Percentiles rank a stretch among this genome's conserved stretches.
Conservation (phyloP, 2,113 vertebrate species). For the Cisticola juncidis region DNA sequence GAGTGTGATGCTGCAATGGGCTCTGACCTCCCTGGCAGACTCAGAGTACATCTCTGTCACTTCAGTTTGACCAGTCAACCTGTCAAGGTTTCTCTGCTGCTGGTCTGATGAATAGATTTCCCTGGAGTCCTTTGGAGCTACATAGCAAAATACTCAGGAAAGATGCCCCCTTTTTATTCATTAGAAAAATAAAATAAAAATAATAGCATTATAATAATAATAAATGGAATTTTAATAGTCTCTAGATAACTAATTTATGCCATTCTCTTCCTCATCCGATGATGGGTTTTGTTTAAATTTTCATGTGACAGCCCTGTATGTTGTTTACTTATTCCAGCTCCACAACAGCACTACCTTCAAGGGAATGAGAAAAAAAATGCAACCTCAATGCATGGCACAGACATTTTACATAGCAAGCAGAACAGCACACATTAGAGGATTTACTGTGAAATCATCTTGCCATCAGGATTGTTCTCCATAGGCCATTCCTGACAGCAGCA, state of each 20-base stretch:
- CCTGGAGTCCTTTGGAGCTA: background rate
- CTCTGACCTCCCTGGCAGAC: background rate
- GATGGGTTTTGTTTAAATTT: slow-evolving; percentile 42
- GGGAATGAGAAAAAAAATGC: slow-evolving; percentile 57
- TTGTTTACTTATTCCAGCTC: slow-evolving; percentile 64
- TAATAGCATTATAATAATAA: background rate
- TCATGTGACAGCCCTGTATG: slow-evolving; percentile 38
- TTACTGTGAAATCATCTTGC: slow-evolving; percentile 62
- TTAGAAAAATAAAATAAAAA: background rate
- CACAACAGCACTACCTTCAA: slow-evolving; percentile 62
- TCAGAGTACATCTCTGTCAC: background rate
- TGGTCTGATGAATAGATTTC: background rate
- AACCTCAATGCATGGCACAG: slow-evolving; percentile 72
- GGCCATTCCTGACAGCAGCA: slow-evolving; percentile 70
- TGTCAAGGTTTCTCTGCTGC: background rate
- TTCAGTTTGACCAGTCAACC: background rate
- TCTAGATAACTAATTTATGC: background rate
- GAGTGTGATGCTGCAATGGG: background rate
- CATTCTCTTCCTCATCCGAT: background rate
- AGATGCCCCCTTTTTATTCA: background rate
- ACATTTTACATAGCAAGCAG: slow-evolving; percentile 42
- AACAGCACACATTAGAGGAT: slow-evolving; percentile 43
- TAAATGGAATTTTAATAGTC: background rate
- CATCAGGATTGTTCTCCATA: slow-evolving; percentile 49
- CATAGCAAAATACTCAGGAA: background rate